phyloP scores from a whole-genome alignment of 2,888 invertebrate genomes.

The Drosophila tanythrix region DNA sequence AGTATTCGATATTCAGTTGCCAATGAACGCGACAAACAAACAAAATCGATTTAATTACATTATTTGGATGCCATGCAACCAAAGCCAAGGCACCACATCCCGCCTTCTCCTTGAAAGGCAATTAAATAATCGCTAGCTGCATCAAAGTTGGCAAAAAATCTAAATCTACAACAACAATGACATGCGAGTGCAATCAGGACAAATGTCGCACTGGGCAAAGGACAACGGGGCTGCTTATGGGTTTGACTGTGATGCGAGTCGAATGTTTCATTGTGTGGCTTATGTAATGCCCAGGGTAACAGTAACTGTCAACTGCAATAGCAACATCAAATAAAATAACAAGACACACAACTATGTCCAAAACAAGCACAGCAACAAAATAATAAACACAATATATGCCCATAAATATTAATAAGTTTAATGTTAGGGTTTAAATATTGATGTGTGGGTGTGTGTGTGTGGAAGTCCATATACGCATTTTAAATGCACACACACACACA shows the following conservation, averaged over 20 bases:
- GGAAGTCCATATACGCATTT: slow-evolving; percentile 23
- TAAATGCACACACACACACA: slow-evolving; percentile 16
- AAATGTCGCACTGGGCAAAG: slow-evolving; percentile 17
- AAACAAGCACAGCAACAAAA: slow-evolving; percentile 24
- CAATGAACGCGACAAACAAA: slow-evolving; percentile 19
- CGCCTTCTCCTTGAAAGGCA: slow-evolving; percentile 1
- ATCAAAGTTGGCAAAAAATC: slow-evolving; percentile 19
- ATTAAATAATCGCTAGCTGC: slow-evolving; percentile 26
- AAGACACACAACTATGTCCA: slow-evolving; percentile 1
- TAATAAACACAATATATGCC: slow-evolving; percentile 41
- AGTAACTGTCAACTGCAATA: slow-evolving; percentile 3
- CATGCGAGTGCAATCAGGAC: slow-evolving; percentile 19
- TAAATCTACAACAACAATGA: slow-evolving; percentile 5
- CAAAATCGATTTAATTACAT: slow-evolving; percentile 59
- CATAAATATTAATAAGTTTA: slow-evolving; percentile 56
- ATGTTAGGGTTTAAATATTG: slow-evolving; percentile 43
- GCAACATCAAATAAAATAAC: slow-evolving; percentile 8
- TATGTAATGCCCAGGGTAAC: slow-evolving; percentile 13
- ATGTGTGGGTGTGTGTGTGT: slow-evolving; percentile 3
- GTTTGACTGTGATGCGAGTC: slow-evolving; percentile 13
- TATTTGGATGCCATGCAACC: slow-evolving; percentile 15
- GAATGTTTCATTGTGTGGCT: slow-evolving; percentile 19
- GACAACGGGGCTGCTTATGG: slow-evolving; percentile 3
- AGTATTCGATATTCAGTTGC: slow-evolving; percentile 19
- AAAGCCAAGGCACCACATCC: neutral